Base-by-base conservation (phyloP, 2,797 vertebrate species). In the Pagetopsis macropterus region DNA sequence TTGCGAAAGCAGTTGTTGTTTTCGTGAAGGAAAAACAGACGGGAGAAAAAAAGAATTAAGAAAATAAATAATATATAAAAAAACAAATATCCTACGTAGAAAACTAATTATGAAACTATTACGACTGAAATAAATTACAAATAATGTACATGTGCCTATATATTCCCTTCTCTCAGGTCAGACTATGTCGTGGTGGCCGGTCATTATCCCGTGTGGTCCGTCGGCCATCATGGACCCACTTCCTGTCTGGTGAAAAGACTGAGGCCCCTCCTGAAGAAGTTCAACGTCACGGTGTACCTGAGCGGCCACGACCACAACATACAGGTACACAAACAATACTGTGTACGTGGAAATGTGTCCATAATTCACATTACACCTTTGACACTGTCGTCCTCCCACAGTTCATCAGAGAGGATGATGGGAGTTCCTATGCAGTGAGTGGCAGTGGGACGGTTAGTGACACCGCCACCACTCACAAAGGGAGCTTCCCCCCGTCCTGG, bases 161-260 rank as follows among this genome's bases (percentile, higher is more conserved):
- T 27, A 27, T 27, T 27, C 27, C 12, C 21, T 52, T 5, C 11
- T 52, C 50, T 21, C 50, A 52, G 50, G 50, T 52, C 50, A 23
- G 50, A 52, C 21, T 52, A 52, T 14, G 70, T 94, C 5, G 45
- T 93, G 60, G 92, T 93, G 52, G 93, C 91, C 13, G 92, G 93
- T 54, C 93, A 94, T 57, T 94, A 93, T 70, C 92, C 93, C 2
- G 89, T 94, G 16, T 93, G 93, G 93, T 93, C 93, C n/a, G 88
- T 94, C 2, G 92, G 93, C 5, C 72, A 93, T 71, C 93, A 94
- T 11, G 93, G 93, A 15, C 92, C 93, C 5, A 93, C 93, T 9
- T 50, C 21, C 2, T 92, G 90, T 70, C 87, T 94, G 57, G 73
- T 92, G 17, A 49, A 91, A 5, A 70, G 78, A 33, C 83, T 94